These are phyloP conservation scores for Maniola jurtina DNA, from an alignment of 1,140 invertebrate genomes.

Conservation along the genomic window DNA sequence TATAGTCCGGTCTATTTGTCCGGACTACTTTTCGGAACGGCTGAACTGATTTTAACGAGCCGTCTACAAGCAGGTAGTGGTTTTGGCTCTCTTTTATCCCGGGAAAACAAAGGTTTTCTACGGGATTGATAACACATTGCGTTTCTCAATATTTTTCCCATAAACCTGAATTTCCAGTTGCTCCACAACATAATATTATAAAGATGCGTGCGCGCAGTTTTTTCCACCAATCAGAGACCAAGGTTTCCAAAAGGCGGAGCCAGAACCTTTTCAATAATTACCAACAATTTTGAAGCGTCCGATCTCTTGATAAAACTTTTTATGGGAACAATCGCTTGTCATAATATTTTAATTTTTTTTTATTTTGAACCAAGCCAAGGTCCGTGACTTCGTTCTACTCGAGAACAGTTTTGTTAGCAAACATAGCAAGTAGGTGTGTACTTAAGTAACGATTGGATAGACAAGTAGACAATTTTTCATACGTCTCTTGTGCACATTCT, in stretches of 20 bases:
- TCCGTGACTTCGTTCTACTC: neutral
- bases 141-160: neutral
- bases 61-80: too few species aligned
- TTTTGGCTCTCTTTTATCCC: too few species aligned
- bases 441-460: too few species aligned
- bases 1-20: too few species aligned
- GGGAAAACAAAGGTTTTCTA: too few species aligned
- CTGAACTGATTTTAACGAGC: too few species aligned
- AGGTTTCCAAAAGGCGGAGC: slow-evolving; percentile 19
- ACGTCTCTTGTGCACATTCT: too few species aligned
- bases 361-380: slow-evolving; percentile 11
- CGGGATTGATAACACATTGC: neutral
- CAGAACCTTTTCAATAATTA: slow-evolving; percentile 34
- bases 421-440: too few species aligned
- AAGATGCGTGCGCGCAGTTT: slow-evolving; percentile 17
- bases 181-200: neutral
- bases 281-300: slow-evolving; percentile 27
- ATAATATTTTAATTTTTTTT: slow-evolving; percentile 36
- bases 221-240: slow-evolving; percentile 18
- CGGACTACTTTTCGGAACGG: too few species aligned
- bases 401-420: too few species aligned
- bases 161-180: neutral
- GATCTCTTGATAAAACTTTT: slow-evolving; percentile 36
- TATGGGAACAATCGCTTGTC: slow-evolving; percentile 39
- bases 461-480: too few species aligned